These are phyloP conservation scores for Sycobia sp. DNA, from an alignment of 1,140 invertebrate species.

Conservation along the genomic window DNA sequence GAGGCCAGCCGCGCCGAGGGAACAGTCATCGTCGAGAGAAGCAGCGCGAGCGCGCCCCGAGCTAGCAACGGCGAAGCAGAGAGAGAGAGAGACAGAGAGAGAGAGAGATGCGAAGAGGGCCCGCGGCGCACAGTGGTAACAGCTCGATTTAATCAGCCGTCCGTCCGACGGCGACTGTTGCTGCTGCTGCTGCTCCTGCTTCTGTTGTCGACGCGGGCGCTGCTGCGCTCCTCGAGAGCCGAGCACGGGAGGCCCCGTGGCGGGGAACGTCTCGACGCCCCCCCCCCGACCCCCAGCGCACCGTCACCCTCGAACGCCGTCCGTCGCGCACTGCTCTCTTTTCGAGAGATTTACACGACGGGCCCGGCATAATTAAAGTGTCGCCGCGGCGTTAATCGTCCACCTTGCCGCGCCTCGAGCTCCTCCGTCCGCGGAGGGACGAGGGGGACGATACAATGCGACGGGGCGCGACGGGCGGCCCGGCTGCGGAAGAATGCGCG, in stretches of 20 bases:
- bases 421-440: neutral
- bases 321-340: slow-evolving; percentile 38
- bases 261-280: no score
- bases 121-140: slow-evolving; percentile 32
- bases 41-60: no score
- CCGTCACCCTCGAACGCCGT: neutral
- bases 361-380: slow-evolving; percentile 60
- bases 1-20: no score
- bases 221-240: no score
- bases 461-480: slow-evolving; percentile 30
- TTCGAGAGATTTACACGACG: slow-evolving; percentile 54
- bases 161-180: neutral
- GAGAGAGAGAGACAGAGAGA: no score
- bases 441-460: neutral
- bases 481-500: slow-evolving; percentile 48
- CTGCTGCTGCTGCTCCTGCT: neutral
- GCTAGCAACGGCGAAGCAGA: no score
- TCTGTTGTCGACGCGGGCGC: no score
- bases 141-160: slow-evolving; percentile 33
- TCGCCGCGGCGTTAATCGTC: slow-evolving; percentile 54
- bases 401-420: neutral
- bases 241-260: no score
- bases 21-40: no score
- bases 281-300: no score
- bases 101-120: no score